Base-by-base conservation (phyloP, 2,888 invertebrate genomes). In the Ypsolopha scabrella region DNA sequence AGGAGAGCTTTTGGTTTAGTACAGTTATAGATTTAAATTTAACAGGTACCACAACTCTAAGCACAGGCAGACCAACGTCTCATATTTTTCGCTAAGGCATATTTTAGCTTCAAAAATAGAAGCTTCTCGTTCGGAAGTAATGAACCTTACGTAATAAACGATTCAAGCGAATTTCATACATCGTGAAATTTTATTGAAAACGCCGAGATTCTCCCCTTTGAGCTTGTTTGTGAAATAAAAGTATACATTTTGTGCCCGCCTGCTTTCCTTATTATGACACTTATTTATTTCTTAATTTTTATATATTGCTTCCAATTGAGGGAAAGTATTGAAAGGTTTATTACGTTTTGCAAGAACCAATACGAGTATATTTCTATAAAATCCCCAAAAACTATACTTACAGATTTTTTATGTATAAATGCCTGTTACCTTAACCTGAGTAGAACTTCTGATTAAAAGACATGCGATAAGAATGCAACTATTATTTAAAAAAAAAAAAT, bases 71-170 rank as follows among this genome's bases (percentile, higher is more conserved):
- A 24, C 4, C 24, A 24, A 4, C 24, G 24, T 24, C 4, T 24
- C 24, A 24, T 24, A 24, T 24, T 24, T 24, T 24, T 24, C 24
- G 24, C 24, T 24, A 39, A 39, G 39, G 37, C 34, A 37, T 48
- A 11, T 48, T n/a, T n/a, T 39, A 2, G 10, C 9, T 46, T 50
- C 50, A 41, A 51, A 50, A 44, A 74, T 71, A 68, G 66, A 70
- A 65, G 60, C 58, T 57, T 52, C 58, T 64, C 62, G 51, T 52
- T 57, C 70, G 74, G 70, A 79, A 72, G 74, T 75, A 78, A 79
- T 75, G 75, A 76, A 72, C 75, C 77, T 75, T 71, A 73, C 73
- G 71, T 72, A 68, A 72, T 77, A 75, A 77, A 72, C 68, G 76
- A 71, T 75, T 77, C 63, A 69, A 69, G 62, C 63, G 67, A 72